These are phyloP conservation scores for Limulus polyphemus DNA, from an alignment of 2,888 invertebrate genomes.

Conservation along the genomic window DNA sequence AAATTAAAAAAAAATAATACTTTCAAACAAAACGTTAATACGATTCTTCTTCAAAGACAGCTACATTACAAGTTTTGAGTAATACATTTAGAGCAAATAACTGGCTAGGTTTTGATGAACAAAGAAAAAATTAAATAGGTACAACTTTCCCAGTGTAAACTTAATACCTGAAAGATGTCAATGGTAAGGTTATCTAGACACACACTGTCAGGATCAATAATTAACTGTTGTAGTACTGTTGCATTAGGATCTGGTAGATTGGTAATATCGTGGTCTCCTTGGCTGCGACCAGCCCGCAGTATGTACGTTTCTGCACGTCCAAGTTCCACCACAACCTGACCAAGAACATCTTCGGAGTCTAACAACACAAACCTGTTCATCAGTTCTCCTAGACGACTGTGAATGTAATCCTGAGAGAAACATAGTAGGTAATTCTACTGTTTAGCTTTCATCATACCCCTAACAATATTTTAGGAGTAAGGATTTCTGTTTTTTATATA, in stretches of 20 bases:
- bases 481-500: too few relatives aligned
- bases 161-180: conserved; percentile 44
- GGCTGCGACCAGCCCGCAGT: conserved; percentile 42
- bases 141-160: too few relatives aligned
- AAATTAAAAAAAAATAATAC: too few relatives aligned
- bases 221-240: conserved; percentile 46
- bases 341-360: conserved; percentile 40
- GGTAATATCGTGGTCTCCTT: conserved; percentile 40
- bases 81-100: too few relatives aligned
- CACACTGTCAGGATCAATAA: conserved; percentile 49
- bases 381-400: conserved; percentile 42
- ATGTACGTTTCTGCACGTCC: conserved; percentile 47
- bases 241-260: conserved; percentile 46
- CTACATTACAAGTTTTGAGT: too few relatives aligned
- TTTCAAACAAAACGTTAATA: too few relatives aligned
- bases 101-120: too few relatives aligned
- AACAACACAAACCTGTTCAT: conserved; percentile 44
- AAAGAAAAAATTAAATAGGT: too few relatives aligned
- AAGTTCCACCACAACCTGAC: conserved; percentile 45
- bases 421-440: too few relatives aligned
- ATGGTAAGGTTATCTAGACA: conserved; percentile 46
- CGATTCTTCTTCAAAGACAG: too few relatives aligned
- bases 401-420: conserved; percentile 39
- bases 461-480: too few relatives aligned
- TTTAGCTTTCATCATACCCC: too few relatives aligned